Base-by-base conservation (phyloP, 2,113 vertebrate species). In the Siphamia tubifer region DNA sequence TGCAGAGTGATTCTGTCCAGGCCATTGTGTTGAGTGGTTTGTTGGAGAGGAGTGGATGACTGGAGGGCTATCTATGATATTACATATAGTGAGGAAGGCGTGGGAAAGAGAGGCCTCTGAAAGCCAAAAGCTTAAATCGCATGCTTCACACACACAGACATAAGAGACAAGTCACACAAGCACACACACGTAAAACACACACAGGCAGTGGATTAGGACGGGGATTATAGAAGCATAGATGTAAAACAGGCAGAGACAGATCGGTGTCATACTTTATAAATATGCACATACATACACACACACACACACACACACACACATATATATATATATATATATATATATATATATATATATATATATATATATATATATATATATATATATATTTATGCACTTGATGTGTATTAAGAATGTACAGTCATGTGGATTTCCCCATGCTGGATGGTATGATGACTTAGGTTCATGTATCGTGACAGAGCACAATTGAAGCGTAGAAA, bases 201-300 rank as follows among this genome's bases (percentile, higher is more conserved):
- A 48, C 30, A 43, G 28, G 64, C 69, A 58, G 45, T 79, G 86
- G 88, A 87, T 90, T 87, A 88, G 71, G 82, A 79, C 57, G 43
- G 54, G 82, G 88, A 88, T 90, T 87, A 87, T 70, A 25, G 61
- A 74, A 75, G 74, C 76, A 65, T 73, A 77, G 75, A 77, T 69
- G 82, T 82, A 85, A 80, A 83, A 87, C 75, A 81, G 76, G 74
- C 74, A 80, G 61, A 77, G 68, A 85, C 82, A 81, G 84, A 85
- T 87, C 84, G 64, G 75, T 80, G 80, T 82, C 75, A 84, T 74
- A 74, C 68, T 72, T 69, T 62, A 82, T 74, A 71, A 68, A 77
- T 60, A 74, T n/a, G n/a, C 56, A 60, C 55, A 3, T 63, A 27
- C 36, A 51, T 32, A 62, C 53, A 51, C 60, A 71, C 64, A 68